A percentile compares a stretch with the other conserved stretches of the same genome.
phyloP scores from a whole-genome alignment of 2,797 vertebrate genomes.

The Enteromius radiatus region DNA sequence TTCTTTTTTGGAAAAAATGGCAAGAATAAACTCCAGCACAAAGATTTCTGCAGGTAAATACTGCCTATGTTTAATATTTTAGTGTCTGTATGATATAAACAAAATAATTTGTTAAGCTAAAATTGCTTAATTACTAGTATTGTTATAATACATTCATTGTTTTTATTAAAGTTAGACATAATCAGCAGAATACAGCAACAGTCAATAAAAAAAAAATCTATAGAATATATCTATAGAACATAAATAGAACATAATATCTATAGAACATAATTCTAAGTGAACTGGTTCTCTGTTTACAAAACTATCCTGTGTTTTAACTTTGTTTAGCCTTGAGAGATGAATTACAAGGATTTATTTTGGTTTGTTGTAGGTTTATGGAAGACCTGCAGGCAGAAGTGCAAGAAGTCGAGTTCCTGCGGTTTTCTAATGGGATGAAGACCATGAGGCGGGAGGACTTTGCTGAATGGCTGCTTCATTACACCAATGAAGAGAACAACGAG shows the following conservation, averaged over 20 bases:
- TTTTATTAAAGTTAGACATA: too few relatives aligned
- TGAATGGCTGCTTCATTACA: slow-evolving; percentile 96
- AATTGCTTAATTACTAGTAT: too few relatives aligned
- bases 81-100: not conserved
- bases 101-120: too few relatives aligned
- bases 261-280: not conserved
- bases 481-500: slow-evolving; percentile 91
- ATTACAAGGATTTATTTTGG: not conserved
- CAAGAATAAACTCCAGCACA: slow-evolving; percentile 87
- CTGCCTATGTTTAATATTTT: not conserved
- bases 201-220: not conserved
- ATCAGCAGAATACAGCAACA: not conserved
- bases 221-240: not conserved
- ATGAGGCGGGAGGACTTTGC: slow-evolving; percentile 98
- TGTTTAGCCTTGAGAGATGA: not conserved
- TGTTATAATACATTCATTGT: too few relatives aligned
- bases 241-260: too few relatives aligned
- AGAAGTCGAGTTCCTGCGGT: slow-evolving; percentile 96
- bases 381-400: slow-evolving; percentile 94
- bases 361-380: slow-evolving; percentile 90
- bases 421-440: slow-evolving; percentile 92
- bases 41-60: slow-evolving; percentile 86
- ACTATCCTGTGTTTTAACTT: not conserved
- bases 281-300: not conserved
- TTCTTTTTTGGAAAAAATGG: slow-evolving; percentile 92